Base-by-base conservation (phyloP, 2,797 vertebrate genomes). In the Spinibarbus caldwelli region DNA sequence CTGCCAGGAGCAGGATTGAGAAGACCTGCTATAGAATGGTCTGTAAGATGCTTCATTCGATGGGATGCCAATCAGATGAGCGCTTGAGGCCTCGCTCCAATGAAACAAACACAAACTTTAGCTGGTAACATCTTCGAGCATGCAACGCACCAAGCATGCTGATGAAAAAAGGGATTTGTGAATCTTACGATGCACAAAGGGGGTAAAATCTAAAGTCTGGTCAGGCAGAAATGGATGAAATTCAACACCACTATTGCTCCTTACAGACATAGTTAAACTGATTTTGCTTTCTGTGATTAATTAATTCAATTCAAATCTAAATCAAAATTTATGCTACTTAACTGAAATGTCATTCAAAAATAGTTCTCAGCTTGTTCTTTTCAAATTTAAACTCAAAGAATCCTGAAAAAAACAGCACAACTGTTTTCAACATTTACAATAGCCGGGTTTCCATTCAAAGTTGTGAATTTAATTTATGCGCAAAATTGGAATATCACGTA, bases 1-100 rank as follows among this genome's bases (percentile, higher is more conserved):
- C 11, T n/a, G 70, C 57, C 21, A 12, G 57, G 12, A 83, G 29
- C 70, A 52, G 10, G n/a, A 52, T 41, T 67, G 72, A 84, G 59
- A 77, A 83, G 26, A 26, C 8, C 19, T n/a, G 36, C 34, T 59
- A 21, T n/a, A 34, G 19, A 78, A 67, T n/a, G 31, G 31, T 34
- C 31, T 34, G 4, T 3, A 34, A 34, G 31, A 78, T 57, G 49
- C 66, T 57, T 14, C 66, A 45, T 67, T 57, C n/a, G 52, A 82
- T 71, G 21, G 45, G 72, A 75, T 52, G 36, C 47, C 62, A 77
- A 57, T 78, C 62, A 67, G n/a, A 23, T 57, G 9, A 21, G 34
- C 0, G 68, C 80, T 57, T 82, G 36, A 71, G 76, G 36, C 54
- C n/a, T 78, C n/a, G 7, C 21, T 66, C 11, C 21, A 26, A 21